Base-by-base conservation (phyloP, 2,797 vertebrate genomes). In the Sciaenops ocellatus region DNA sequence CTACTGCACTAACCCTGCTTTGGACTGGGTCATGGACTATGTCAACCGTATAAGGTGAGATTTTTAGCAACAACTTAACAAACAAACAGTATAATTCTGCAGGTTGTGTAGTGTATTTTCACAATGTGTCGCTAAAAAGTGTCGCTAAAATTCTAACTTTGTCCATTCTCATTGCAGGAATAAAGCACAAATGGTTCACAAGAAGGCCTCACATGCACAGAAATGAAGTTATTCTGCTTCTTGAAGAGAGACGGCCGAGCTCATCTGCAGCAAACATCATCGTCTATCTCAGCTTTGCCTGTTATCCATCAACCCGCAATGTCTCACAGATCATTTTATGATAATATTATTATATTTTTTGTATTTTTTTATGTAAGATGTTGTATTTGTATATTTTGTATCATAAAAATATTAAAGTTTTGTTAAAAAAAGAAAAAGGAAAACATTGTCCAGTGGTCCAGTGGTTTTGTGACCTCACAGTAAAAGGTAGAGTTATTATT, bases 21-120 rank as follows among this genome's bases (percentile, higher is more conserved):
- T 77, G 48, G 0, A 1, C 15, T 95, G 95, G 95, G 94, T 95
- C 82, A 93, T 90, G 77, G 16, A 73, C 0, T 78, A 41, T 17
- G 51, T 95, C 16, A 4, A 78, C 3, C 86, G 20, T 2, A 38
- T 95, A 3, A 87, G 72, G 95, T 96, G 63, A 87, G 82, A 38
- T 28, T 64, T 26, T 22, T 5, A 6, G 7, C 6, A 10, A 34
- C 22, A 61, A 11, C 6, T 30, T 62, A 20, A 56, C 11, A 6
- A 56, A 55, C 1, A 77, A 60, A 34, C 8, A 22, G 10, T 4
- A 11, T 50, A 1, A 52, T 24, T 64, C 6, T 73, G 15, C 3
- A 3, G 1, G 20, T 4, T 55, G 7, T 22, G 1, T 15, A 42
- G 68, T 44, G 1, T 44, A 2, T 59, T 50, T n/a, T 48, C 15